These are phyloP conservation scores for Catharus ustulatus DNA, from an alignment of 2,797 vertebrate species.

Conservation along the genomic window DNA sequence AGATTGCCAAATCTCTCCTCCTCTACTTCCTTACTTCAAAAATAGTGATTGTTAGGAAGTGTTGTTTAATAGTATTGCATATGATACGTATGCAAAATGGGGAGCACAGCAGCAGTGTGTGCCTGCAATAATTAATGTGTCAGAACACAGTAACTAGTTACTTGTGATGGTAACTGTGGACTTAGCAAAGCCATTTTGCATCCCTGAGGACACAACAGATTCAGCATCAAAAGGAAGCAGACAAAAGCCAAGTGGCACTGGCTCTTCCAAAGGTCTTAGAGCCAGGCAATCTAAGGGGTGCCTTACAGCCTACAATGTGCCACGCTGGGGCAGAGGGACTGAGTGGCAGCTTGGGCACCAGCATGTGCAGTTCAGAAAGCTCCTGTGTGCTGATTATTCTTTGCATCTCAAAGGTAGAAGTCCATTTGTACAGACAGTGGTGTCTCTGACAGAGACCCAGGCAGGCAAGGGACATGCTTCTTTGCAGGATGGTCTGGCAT, in stretches of 20 bases:
- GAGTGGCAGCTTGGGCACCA: background rate
- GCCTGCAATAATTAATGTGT: background rate
- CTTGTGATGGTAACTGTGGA: background rate
- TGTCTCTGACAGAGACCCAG: background rate
- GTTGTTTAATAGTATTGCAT: background rate
- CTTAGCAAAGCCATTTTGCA: background rate
- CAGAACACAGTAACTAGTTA: background rate
- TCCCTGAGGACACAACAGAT: background rate
- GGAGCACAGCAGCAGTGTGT: background rate
- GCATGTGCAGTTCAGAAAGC: background rate
- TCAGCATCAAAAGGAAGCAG: background rate
- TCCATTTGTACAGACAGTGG: background rate
- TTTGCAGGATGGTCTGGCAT: background rate
- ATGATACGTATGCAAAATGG: background rate
- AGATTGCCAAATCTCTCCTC: conserved; percentile 14
- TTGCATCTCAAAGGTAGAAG: background rate
- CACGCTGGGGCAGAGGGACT: background rate
- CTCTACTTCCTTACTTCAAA: background rate
- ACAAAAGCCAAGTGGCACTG: background rate
- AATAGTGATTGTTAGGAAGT: background rate
- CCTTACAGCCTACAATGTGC: accelerated
- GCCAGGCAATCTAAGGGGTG: background rate
- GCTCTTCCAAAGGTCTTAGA: background rate
- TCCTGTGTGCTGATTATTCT: background rate
- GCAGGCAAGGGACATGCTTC: background rate